Evolutionary conservation across 2,113 vertebrate genomes (phyloP).

Genomic region (Xenotilapia flavipinnis): DNA sequence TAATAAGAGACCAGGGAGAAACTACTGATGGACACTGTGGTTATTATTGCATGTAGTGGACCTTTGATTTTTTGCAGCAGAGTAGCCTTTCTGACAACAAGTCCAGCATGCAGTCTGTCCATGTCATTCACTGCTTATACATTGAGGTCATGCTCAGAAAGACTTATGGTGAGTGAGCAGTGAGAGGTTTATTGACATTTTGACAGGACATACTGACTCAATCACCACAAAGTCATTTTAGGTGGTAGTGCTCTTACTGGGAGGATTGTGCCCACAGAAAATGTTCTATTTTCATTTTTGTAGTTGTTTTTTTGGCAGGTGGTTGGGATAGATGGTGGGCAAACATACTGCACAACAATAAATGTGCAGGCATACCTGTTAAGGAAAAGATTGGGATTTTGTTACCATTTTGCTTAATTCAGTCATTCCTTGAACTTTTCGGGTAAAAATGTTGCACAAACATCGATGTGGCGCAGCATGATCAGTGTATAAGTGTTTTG

Average conservation of each 20-base stretch:
- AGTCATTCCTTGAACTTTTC: neutral
- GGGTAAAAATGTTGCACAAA: neutral
- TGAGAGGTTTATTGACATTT: neutral
- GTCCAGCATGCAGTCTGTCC: neutral
- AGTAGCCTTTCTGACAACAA: neutral
- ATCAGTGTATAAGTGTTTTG: neutral
- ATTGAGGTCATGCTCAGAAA: neutral
- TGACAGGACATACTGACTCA: neutral
- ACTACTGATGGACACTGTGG: neutral
- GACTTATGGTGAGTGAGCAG: neutral
- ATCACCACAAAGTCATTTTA: neutral
- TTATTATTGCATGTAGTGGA: neutral
- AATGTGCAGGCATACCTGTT: neutral
- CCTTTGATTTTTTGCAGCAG: neutral
- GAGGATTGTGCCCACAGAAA: neutral
- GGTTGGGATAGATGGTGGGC: neutral
- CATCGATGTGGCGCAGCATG: neutral
- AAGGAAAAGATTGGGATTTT: neutral
- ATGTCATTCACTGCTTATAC: neutral
- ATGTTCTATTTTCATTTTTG: neutral
- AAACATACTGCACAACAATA: neutral
- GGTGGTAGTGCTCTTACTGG: neutral
- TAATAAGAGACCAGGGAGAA: neutral
- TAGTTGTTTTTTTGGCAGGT: neutral
- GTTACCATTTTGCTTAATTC: neutral